Conservation (phyloP, 2,888 invertebrate genomes). For the Morinoia aosen region DNA sequence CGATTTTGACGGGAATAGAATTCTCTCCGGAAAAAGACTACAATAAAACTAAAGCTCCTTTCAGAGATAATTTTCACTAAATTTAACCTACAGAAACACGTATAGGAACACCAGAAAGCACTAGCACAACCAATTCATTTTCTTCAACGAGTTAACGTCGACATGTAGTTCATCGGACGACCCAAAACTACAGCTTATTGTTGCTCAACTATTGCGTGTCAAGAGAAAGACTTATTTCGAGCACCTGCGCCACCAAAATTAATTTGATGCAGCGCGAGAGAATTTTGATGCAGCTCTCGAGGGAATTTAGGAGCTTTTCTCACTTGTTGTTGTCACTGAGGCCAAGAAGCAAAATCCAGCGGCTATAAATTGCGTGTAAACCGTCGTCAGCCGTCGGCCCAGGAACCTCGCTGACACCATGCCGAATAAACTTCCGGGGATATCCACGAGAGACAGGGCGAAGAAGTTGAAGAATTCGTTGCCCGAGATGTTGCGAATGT, state of each 20-base stretch:
- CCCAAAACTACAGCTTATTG: neutral
- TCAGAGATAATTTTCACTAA: too few species aligned
- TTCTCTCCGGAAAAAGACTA: too few species aligned
- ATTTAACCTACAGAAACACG: too few species aligned
- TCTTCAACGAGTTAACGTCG: too few species aligned
- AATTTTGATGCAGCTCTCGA: too few species aligned
- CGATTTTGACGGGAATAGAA: too few species aligned
- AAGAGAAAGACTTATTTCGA: neutral
- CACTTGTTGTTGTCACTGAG: constrained; percentile 52
- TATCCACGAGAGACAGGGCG: constrained; percentile 61
- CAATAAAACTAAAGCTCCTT: too few species aligned
- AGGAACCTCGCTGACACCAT: constrained; percentile 57
- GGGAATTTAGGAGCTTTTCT: neutral
- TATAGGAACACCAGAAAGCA: too few species aligned
- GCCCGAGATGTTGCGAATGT: constrained; percentile 63
- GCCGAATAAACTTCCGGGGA: constrained; percentile 61
- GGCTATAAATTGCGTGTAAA: constrained; percentile 54
- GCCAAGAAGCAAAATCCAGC: constrained; percentile 56
- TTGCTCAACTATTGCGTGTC: neutral
- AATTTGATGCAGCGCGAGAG: too few species aligned
- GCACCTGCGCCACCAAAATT: neutral
- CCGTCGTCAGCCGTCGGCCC: constrained; percentile 59
- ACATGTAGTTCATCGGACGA: too few species aligned
- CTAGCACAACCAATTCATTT: too few species aligned
- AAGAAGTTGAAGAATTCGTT: constrained; percentile 64